Evolutionary conservation across 64 coral and sea anemone genomes (phyloP), one percentile per base, ranked within the genome.

Genomic region (Montipora foliosa): DNA sequence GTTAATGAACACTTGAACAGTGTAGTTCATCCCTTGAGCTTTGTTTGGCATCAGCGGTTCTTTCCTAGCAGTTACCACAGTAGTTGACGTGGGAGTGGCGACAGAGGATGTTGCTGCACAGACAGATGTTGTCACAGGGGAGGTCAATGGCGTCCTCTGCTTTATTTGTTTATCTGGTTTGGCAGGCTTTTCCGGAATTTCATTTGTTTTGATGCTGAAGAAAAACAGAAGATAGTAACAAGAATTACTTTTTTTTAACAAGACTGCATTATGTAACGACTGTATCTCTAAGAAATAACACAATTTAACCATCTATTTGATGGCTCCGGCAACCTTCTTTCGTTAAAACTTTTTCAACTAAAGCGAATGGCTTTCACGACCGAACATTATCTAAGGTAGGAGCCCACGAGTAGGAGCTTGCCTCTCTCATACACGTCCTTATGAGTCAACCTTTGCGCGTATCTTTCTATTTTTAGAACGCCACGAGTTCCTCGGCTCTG

Each of bases 1-100:
- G 58, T 99, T 99, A 5, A 99, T 87, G 19, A 75, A 92, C 48
- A 99, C 74, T 25, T 91, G 87, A 49, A 96, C 92, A 11, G 90
- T 87, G 66, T 88, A 53, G 80, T 74, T 51, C 80, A 71, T 17
- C 77, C 66, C 50, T 29, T 29, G 29, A 29, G 29, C 45, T 14
- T 5, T 67, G 29, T 49, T 46, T 29, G 89, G 81, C 44, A 49
- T 17, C n/a, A 45, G 11, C 22, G 50, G 70, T 15, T 77, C 55
- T 49, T 15, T 15, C 25, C 67, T 60, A 21, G 75, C 19, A 20
- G 57, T 62, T 25, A 75, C 49, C 4, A 57, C 47, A 50, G 88
- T 79, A n/a, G 58, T 59, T 16, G 62, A 62, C 11, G 67, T n/a
- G 13, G 70, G 78, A 21, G 71, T 70, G 78, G 49, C 79, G 79